Evolutionary conservation across 2,888 invertebrate species (phyloP), one percentile per base, ranked within the genome.

Genomic region (Eupithecia dodoneata): DNA sequence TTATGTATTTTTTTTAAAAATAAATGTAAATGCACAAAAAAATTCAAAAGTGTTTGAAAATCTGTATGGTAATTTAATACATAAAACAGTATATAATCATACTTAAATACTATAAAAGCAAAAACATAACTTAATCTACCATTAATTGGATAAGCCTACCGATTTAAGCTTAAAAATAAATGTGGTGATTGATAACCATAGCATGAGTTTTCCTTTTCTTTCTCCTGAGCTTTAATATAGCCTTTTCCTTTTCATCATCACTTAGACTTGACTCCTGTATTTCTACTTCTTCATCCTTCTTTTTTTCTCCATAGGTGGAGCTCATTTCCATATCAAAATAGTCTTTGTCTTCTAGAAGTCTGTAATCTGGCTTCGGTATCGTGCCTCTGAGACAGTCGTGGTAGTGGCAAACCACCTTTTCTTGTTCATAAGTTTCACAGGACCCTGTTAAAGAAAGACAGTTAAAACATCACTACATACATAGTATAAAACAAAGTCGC

Each of bases 371-470:
- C 77, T 92, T 93, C 0, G 87, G 82, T 1, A 94, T 83, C 0
- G 94, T 94, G 1, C 94, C 95, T 71, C 96, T 89, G 12, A 96
- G 85, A 81, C 95, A 96, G 86, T 96, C 96, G 86, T 96, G 95
- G 87, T 96, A 97, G 78, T 92, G 91, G 69, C 94, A 92, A 0
- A 96, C 96, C n/a, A 94, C 94, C 78, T 95, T 95, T 82, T 96
- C 96, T 87, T 96, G 96, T 78, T 95, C 95, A 75, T 93, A 93
- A 0, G 96, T 96, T 87, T 96, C 96, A 74, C 96, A 95, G 2
- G 96, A 96, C 44, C 96, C 96, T 85, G 95, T 55, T 7, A 55
- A 13, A n/a, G 3, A 82, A 72, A 69, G 41, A 9, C 15, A 15
- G n/a, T n/a, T 45, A 42, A 18, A 44, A 15, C 30, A 30, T 30